Conservation (phyloP, 2,797 vertebrate species). For the Natrix natrix region DNA sequence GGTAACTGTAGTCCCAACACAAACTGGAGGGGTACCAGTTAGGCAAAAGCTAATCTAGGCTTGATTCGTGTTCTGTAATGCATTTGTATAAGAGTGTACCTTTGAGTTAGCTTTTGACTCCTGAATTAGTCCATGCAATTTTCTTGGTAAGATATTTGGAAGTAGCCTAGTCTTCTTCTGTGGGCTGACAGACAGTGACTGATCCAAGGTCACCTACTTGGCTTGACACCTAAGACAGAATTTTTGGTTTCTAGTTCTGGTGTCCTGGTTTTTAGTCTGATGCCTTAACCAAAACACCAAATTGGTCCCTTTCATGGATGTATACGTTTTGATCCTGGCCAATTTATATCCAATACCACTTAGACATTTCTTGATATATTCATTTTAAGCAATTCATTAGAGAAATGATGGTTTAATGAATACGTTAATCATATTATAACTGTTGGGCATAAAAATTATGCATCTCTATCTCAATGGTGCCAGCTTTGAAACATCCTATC, state of each 20-base stretch:
- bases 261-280: neutral
- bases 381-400: neutral
- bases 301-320: neutral
- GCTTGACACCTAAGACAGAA: neutral
- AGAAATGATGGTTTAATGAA: neutral
- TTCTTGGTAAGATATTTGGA: neutral
- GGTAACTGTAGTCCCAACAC: neutral
- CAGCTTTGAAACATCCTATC: neutral
- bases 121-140: neutral
- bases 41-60: neutral
- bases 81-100: neutral
- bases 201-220: neutral
- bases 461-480: neutral
- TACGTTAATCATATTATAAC: neutral
- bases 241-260: neutral
- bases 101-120: neutral
- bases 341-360: neutral
- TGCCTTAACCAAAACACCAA: neutral
- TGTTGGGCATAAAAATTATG: neutral
- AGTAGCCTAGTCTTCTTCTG: neutral
- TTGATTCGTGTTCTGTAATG: neutral
- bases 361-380: neutral
- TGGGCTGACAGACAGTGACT: neutral
- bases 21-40: neutral
- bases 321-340: neutral